These are phyloP conservation scores for Sebastes reedi DNA, from an alignment of 2,797 vertebrate genomes.

Conservation along the genomic window DNA sequence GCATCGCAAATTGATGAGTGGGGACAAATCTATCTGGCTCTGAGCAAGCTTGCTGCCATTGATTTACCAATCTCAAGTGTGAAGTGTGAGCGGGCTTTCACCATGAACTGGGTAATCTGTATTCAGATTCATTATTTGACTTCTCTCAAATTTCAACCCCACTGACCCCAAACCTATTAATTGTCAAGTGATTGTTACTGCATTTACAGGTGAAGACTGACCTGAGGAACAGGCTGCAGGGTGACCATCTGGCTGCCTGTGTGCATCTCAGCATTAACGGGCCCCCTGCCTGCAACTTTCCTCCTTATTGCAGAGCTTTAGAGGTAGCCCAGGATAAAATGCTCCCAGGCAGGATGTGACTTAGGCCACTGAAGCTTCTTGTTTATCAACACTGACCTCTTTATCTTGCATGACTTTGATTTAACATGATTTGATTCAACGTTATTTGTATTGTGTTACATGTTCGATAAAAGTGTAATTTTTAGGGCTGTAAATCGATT, in stretches of 20 bases:
- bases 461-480: neutral
- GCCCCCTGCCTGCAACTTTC: neutral
- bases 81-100: neutral
- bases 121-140: neutral
- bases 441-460: neutral
- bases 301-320: neutral
- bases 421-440: neutral
- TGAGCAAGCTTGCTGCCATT: neutral
- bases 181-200: neutral
- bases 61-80: neutral
- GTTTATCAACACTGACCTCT: neutral
- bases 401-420: neutral
- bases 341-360: neutral
- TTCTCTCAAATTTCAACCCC: neutral
- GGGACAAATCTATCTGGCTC: neutral
- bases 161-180: neutral
- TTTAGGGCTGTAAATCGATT: too few relatives aligned
- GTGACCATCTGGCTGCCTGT: neutral
- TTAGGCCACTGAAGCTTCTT: neutral
- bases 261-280: neutral
- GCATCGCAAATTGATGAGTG: neutral
- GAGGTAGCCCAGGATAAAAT: neutral
- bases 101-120: neutral
- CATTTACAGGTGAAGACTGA: neutral
- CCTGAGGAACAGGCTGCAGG: neutral